A percentile compares a stretch with the other conserved stretches of the same genome.
These are phyloP conservation scores for Agelaius tricolor DNA, from an alignment of 2,113 vertebrate genomes.

Conservation along the genomic window DNA sequence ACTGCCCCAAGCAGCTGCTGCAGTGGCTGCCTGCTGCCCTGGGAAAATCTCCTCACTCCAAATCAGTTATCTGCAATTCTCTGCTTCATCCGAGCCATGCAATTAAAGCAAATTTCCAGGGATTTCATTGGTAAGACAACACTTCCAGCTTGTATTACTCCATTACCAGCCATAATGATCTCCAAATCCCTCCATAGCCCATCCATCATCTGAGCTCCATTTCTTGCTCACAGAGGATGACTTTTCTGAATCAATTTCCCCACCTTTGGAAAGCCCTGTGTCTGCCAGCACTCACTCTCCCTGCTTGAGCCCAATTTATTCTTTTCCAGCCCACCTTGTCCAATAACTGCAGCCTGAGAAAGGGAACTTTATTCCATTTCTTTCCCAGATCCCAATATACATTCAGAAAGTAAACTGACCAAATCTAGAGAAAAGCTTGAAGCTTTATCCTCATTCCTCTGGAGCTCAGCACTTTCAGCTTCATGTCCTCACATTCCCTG, in stretches of 20 bases:
- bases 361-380: background rate
- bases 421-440: slow-evolving; percentile 57
- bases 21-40: background rate
- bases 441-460: slow-evolving; percentile 51
- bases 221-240: background rate
- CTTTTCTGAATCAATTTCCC: background rate
- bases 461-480: slow-evolving; percentile 56
- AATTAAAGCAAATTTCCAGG: background rate
- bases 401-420: slow-evolving; percentile 40
- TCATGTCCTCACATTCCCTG: slow-evolving; percentile 58
- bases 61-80: background rate
- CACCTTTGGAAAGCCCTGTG: background rate
- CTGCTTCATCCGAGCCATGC: background rate
- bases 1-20: background rate
- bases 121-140: slow-evolving; percentile 14
- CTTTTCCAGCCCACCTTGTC: background rate
- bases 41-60: background rate
- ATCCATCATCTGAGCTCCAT: background rate
- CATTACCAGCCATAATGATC: background rate
- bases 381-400: slow-evolving; percentile 6
- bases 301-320: background rate
- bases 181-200: slow-evolving; percentile 7
- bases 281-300: slow-evolving; percentile 28
- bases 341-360: slow-evolving; percentile 8
- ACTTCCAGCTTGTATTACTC: slow-evolving; percentile 1